These are phyloP conservation scores for Bolinopsis microptera DNA, from an alignment of 37 sponge, comb jelly and placozoan genomes.

Conservation along the genomic window DNA sequence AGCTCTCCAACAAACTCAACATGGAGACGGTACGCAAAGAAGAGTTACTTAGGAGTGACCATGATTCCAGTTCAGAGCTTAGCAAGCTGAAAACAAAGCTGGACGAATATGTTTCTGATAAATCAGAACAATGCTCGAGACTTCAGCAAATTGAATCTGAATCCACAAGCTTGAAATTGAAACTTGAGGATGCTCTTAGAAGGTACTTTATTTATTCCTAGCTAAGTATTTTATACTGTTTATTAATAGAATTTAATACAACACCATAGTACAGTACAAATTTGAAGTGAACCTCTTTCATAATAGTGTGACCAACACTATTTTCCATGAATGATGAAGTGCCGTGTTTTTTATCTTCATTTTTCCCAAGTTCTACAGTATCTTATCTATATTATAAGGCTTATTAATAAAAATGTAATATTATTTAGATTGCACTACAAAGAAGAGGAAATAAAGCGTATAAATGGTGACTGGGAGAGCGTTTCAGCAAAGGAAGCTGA, in stretches of 20 bases:
- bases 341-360: too few species aligned
- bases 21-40: neutral
- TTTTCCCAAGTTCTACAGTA: too few species aligned
- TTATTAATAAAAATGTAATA: too few species aligned
- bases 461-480: slow-evolving; percentile 23
- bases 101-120: neutral
- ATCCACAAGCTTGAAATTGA: neutral
- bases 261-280: too few species aligned
- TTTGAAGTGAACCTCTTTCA: too few species aligned
- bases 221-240: too few species aligned
- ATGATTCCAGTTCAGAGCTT: neutral
- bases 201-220: too few species aligned
- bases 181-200: slow-evolving; percentile 51
- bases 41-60: neutral
- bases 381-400: too few species aligned
- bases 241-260: too few species aligned
- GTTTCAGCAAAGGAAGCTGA: slow-evolving; percentile 22
- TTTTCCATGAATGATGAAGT: too few species aligned
- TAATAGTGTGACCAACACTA: too few species aligned
- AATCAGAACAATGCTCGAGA: neutral
- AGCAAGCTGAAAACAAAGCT: neutral
- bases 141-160: neutral
- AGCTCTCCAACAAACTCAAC: neutral
- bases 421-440: slow-evolving; percentile 50
- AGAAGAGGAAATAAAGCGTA: slow-evolving; percentile 41